Base-by-base conservation (phyloP, 2,797 vertebrate genomes). In the Psittacula derbiana region DNA sequence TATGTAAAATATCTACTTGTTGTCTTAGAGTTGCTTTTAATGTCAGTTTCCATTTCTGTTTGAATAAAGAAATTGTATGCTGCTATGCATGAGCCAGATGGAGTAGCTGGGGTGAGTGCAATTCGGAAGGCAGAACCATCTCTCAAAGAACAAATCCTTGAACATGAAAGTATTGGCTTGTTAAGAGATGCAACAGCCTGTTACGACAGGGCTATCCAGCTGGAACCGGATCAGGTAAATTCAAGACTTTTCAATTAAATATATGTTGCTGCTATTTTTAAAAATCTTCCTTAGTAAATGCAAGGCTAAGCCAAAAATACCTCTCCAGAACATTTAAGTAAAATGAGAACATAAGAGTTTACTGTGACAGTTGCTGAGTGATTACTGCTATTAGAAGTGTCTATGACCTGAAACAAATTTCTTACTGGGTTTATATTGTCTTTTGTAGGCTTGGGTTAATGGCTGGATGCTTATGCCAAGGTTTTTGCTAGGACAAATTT, bases 71-170 rank as follows among this genome's bases (percentile, higher is more conserved):
- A 98, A 96, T 80, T 99, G 87, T 99, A 99, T 43, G 99, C 99
- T 47, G 99, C 99, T 30, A 99, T 99, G 99, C 99, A 99, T 5
- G 99, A 99, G 95, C 99, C 99, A 6, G 99, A 99, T 78, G 99
- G 99, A 12, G 99, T 99, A 73, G 99, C 99, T 44, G 99, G 99
- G 8, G 99, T 99, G 33, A 99, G 99, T 2, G 98, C 99, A 65
- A 98, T 99, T 96, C 98, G 99, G 90, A 99, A 99, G 94, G 99
- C 99, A 88, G 99, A 99, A 87, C 99, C 99, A 0, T 99, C 99
- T 19, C 98, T 99, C n/a, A 98, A 99, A 88, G 99, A 99, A 71
- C 99, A 99, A 97, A 99, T 99, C 84, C 98, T 99, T 67, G 99
- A 99, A 85, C 99, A 99, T 8, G 99, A 99, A 97, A 99, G 99